These are phyloP conservation scores for Hypena proboscidalis DNA, from an alignment of 2,888 invertebrate genomes.

Conservation along the genomic window DNA sequence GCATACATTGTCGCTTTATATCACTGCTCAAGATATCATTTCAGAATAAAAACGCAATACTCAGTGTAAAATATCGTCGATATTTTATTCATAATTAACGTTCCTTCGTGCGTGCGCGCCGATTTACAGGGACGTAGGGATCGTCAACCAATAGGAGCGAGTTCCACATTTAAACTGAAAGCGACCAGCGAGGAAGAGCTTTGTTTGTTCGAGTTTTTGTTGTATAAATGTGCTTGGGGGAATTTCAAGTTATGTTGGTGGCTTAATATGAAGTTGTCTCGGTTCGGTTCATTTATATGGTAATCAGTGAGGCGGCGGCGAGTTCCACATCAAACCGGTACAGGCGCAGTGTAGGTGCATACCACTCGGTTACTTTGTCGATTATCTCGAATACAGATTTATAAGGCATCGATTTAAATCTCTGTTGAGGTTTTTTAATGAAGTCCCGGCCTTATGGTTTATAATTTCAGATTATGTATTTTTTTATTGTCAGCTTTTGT, in stretches of 20 bases:
- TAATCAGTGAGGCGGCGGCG: slow-evolving; percentile 74
- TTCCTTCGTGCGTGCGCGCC: slow-evolving; percentile 48
- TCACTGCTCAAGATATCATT: slow-evolving; percentile 67
- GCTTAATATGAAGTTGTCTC: slow-evolving; percentile 78
- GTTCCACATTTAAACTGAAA: slow-evolving; percentile 63
- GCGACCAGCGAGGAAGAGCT: slow-evolving; percentile 54
- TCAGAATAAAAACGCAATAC: slow-evolving; percentile 53
- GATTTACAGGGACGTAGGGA: slow-evolving; percentile 50
- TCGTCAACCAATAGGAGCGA: slow-evolving; percentile 59
- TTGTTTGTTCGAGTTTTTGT: slow-evolving; percentile 30
- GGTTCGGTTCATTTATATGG: slow-evolving; percentile 81
- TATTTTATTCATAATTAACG: slow-evolving; percentile 67
- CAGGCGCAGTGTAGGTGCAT: slow-evolving; percentile 47
- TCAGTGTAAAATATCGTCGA: slow-evolving; percentile 64
- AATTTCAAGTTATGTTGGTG: slow-evolving; percentile 55
- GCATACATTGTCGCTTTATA: slow-evolving; percentile 72
- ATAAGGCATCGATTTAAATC: slow-evolving; percentile 33
- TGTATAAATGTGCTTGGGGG: slow-evolving; percentile 36
- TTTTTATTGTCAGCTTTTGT: too few relatives aligned
- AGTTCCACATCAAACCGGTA: slow-evolving; percentile 70
- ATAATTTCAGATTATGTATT: slow-evolving; percentile 1
- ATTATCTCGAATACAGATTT: slow-evolving; percentile 36
- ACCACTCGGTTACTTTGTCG: slow-evolving; percentile 43
- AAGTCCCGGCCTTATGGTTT: not conserved
- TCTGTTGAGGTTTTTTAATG: slow-evolving; percentile 6